phyloP scores from a whole-genome alignment of 2,113 vertebrate genomes.

The Lagopus leucura region DNA sequence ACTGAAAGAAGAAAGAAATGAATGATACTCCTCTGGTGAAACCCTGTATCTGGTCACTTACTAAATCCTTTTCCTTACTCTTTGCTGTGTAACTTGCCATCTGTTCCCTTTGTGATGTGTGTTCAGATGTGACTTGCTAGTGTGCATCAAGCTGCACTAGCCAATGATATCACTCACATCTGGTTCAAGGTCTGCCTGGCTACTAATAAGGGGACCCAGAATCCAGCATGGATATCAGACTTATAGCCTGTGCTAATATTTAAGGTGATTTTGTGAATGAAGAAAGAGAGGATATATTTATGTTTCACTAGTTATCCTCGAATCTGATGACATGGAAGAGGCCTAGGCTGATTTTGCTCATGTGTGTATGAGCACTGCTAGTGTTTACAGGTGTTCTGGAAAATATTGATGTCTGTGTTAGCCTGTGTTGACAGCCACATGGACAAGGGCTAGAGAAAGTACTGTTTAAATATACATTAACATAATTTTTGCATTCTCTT shows the following conservation, averaged over 20 bases:
- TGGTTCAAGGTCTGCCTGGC: accelerated
- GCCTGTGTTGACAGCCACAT: neutral
- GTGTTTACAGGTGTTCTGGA: neutral
- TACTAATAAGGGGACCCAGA: neutral
- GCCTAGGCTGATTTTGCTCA: neutral
- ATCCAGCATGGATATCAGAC: too few species aligned
- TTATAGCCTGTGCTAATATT: too few species aligned
- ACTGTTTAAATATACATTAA: neutral
- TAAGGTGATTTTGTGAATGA: neutral
- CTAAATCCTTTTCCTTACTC: neutral
- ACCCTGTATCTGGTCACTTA: neutral
- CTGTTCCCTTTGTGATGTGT: neutral
- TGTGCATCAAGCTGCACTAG: neutral
- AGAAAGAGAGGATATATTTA: neutral
- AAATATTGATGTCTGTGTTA: neutral
- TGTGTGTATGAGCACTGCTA: neutral
- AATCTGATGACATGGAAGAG: neutral
- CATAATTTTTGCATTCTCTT: neutral
- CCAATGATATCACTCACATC: accelerated
- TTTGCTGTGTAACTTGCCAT: neutral
- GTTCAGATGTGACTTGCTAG: accelerated
- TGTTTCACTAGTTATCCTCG: neutral
- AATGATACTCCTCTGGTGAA: accelerated
- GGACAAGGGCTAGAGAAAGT: neutral
- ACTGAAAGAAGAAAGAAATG: neutral